Evolutionary conservation across 2,797 vertebrate species (phyloP), one percentile per base, ranked within the genome.

Genomic region (Manis crassicaudata): DNA sequence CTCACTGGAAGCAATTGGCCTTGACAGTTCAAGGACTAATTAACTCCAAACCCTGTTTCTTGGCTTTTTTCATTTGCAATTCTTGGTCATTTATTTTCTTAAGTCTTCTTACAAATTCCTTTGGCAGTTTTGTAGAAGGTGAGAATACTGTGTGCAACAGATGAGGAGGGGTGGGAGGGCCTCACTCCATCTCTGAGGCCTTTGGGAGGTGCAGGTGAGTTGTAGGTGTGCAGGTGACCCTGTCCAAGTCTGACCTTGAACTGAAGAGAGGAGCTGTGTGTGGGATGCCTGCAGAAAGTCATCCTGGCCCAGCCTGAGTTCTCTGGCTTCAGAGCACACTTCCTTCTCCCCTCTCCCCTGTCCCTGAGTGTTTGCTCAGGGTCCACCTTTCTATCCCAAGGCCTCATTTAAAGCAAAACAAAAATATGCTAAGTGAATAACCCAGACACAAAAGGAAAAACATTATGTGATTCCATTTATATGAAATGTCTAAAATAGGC

Each of bases 1-100:
- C 83, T 98, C 97, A 96, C 97, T 98, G 97, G 97, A 98, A 96
- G 92, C 97, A 98, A 98, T 97, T 98, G 97, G 94, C 91, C 92
- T 97, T 98, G 98, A 97, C 97, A 98, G 97, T 98, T 98, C 97
- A 98, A 98, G 98, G 97, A 88, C 98, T 98, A 98, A 98, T 99
- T 98, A 98, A 97, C 97, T 96, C 96, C 92, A 98, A 97, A 97
- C 76, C 50, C 68, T 68, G 88, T 83, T 98, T 98, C 96, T 98
- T 97, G 85, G 89, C 76, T 94, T 95, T 70, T 85, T 97, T 98
- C 67, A 94, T 97, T 94, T 95, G 89, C 86, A 96, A 85, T 97
- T 97, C 90, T 92, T 90, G 97, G 96, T 96, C 95, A 97, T 25
- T 98, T 97, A 91, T 94, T 98, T 98, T 88, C 68, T 95, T 96